Percentiles rank a stretch among this genome's conserved stretches.
phyloP scores from a whole-genome alignment of 2,888 invertebrate species.

The Euplexia lucipara region DNA sequence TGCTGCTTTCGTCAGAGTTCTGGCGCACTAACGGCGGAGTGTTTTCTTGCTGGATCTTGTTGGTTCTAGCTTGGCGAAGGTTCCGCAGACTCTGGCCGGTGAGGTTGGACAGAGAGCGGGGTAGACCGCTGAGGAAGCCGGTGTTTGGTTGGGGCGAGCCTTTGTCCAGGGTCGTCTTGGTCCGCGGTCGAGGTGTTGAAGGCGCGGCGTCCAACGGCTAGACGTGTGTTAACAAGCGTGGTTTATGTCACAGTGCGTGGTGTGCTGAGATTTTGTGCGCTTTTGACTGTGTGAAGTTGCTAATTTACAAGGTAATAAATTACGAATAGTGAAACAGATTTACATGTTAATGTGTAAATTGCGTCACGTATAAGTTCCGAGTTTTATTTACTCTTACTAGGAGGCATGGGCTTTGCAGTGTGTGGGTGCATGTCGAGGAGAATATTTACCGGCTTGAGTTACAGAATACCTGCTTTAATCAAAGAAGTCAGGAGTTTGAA shows the following conservation, averaged over 20 bases:
- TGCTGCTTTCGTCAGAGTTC: constrained; percentile 78
- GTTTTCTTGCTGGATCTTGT: constrained; percentile 70
- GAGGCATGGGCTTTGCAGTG: not conserved
- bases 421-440: not conserved
- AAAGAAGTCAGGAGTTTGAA: too few relatives aligned
- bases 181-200: constrained; percentile 48
- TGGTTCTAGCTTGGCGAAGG: constrained; percentile 66
- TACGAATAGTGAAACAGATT: constrained; percentile 8
- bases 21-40: constrained; percentile 78
- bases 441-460: not conserved
- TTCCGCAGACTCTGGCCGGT: constrained; percentile 86
- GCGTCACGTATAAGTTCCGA: not conserved
- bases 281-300: not conserved
- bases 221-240: constrained; percentile 46
- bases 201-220: constrained; percentile 37
- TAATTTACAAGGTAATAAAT: constrained; percentile 1
- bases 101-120: constrained; percentile 86
- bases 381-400: not conserved
- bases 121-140: constrained; percentile 86
- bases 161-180: constrained; percentile 27
- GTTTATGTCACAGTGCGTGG: constrained; percentile 45
- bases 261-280: constrained; percentile 56
- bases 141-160: constrained; percentile 66
- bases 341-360: constrained; percentile 17
- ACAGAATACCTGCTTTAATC: too few relatives aligned